Evolutionary conservation across 2,113 vertebrate genomes (phyloP).

Genomic region (Paralichthys olivaceus): DNA sequence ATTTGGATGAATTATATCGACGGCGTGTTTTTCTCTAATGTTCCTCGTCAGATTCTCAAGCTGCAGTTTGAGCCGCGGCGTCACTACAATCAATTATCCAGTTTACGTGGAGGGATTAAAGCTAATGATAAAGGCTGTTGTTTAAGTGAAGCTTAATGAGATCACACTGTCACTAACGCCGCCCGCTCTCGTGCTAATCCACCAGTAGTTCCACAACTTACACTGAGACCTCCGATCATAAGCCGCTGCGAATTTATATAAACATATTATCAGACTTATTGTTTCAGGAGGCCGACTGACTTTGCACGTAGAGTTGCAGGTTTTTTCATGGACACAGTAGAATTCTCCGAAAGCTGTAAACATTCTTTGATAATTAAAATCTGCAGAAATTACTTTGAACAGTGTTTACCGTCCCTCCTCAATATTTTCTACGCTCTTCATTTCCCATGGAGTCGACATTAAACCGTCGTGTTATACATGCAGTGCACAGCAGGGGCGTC

Average conservation of each 20-base stretch:
- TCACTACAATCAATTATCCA: conserved; percentile 16
- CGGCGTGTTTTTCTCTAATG: background rate
- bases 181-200: conserved; percentile 24
- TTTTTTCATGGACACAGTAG: too few species aligned
- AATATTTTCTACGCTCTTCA: too few species aligned
- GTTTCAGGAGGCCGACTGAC: too few species aligned
- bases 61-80: background rate
- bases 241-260: conserved; percentile 4
- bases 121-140: conserved; percentile 14
- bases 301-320: too few species aligned
- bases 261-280: background rate
- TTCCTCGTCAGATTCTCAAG: background rate
- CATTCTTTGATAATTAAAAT: too few species aligned
- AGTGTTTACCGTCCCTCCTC: too few species aligned
- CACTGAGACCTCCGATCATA: background rate
- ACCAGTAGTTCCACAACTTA: background rate
- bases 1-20: background rate
- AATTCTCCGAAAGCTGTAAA: too few species aligned
- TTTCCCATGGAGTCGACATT: background rate
- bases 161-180: conserved; percentile 9
- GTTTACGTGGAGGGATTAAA: conserved; percentile 20
- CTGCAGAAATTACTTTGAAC: too few species aligned
- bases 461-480: background rate
- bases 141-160: conserved; percentile 24
- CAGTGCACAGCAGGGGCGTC: conserved; percentile 9